These are phyloP conservation scores for Drosophila dunni DNA, from an alignment of 1,140 invertebrate genomes.

Conservation along the genomic window DNA sequence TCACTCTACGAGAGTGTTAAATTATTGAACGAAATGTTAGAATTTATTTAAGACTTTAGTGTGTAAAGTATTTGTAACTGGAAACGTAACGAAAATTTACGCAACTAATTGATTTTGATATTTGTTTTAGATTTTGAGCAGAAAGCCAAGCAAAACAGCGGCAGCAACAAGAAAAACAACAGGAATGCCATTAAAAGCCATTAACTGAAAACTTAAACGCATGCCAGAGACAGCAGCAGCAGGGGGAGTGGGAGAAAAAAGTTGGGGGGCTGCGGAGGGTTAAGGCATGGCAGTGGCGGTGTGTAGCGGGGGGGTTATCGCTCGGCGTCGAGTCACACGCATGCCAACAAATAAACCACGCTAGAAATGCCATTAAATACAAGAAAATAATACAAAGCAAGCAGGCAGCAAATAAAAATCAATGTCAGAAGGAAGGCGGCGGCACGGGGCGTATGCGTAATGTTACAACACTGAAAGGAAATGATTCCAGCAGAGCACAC, in stretches of 20 bases:
- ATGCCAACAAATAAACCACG: constrained; percentile 79
- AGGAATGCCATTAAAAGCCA: constrained; percentile 78
- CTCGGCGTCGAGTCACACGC: constrained; percentile 63
- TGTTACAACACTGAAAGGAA: constrained; percentile 48
- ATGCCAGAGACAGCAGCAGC: constrained; percentile 67
- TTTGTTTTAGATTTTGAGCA: constrained; percentile 70
- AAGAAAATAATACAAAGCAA: constrained; percentile 66
- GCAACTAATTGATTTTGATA: constrained; percentile 80
- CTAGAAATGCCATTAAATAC: constrained; percentile 82
- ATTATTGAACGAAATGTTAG: constrained; percentile 54
- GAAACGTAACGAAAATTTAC: constrained; percentile 52
- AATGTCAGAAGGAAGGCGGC: constrained; percentile 58
- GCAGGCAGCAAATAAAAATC: constrained; percentile 62
- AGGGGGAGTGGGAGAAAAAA: constrained; percentile 12
- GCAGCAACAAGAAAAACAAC: constrained; percentile 41
- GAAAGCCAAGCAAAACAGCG: constrained; percentile 34
- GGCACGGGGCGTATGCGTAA: constrained; percentile 71
- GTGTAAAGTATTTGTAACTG: constrained; percentile 25
- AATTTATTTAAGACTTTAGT: neutral
- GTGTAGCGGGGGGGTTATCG: constrained; percentile 42
- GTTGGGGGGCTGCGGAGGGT: neutral
- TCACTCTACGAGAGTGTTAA: constrained; percentile 55
- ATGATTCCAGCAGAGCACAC: constrained; percentile 24
- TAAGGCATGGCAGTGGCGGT: neutral
- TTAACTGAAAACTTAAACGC: constrained; percentile 83